A percentile compares a stretch with the other conserved stretches of the same genome.
These are phyloP conservation scores for Belgica antarctica DNA, from an alignment of 2,888 invertebrate genomes.

Conservation along the genomic window DNA sequence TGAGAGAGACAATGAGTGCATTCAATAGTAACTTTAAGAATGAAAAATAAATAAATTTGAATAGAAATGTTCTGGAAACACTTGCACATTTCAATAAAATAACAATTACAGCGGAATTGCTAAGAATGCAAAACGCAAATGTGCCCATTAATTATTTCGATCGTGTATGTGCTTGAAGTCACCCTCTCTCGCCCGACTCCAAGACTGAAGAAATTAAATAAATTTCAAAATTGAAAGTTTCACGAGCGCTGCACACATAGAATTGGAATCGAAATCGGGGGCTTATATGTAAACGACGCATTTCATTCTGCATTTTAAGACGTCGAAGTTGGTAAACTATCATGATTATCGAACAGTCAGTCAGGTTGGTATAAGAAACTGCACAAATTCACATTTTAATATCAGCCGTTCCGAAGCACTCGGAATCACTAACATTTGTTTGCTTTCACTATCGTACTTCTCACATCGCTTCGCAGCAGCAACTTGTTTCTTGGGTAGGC, in stretches of 20 bases:
- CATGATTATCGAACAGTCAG: conserved; percentile 1
- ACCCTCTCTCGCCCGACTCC: not conserved
- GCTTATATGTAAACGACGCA: conserved; percentile 30
- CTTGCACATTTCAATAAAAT: conserved; percentile 17
- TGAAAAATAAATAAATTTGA: not conserved
- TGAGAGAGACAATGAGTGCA: too few species aligned
- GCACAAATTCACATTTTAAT: conserved; percentile 3
- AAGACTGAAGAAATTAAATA: not conserved
- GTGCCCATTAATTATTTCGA: conserved; percentile 21
- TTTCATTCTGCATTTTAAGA: conserved; percentile 6
- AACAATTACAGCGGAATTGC: not conserved
- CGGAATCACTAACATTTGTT: not conserved
- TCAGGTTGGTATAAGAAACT: conserved; percentile 17
- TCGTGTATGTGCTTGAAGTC: too few species aligned
- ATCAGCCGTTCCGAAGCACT: not conserved
- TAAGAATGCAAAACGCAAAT: conserved; percentile 15
- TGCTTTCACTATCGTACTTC: not conserved
- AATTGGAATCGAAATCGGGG: not conserved
- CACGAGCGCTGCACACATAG: not conserved
- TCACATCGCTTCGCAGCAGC: conserved; percentile 11
- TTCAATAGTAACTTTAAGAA: not conserved
- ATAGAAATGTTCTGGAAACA: not conserved
- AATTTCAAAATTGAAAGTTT: not conserved
- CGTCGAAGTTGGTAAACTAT: conserved; percentile 1
- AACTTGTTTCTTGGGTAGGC: not conserved